Evolutionary conservation across 2,113 vertebrate genomes (phyloP), one percentile per base, ranked within the genome.

Genomic region (Coryphaenoides rupestris): DNA sequence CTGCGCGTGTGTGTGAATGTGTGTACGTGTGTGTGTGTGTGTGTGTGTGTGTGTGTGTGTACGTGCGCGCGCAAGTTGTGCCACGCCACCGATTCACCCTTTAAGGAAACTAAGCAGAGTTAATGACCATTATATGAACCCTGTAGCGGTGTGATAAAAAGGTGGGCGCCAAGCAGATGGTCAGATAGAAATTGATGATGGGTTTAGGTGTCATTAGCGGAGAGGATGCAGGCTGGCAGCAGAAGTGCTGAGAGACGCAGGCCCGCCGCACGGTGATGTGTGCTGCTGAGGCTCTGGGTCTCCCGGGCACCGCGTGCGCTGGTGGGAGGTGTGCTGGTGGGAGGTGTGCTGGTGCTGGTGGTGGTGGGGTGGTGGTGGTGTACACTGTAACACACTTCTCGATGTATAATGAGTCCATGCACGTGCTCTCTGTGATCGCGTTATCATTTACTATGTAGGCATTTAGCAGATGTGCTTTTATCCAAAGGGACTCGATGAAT

Each of bases 191-290:
- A 84, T 66, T 73, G 65, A 79, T 73, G 59, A 73, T 65, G 71
- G 77, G 66, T 84, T 86, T 69, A 83, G 64, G 74, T 83, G 71
- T 84, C 78, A 77, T 79, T 81, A 83, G 76, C 65, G 72, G n/a
- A n/a, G n/a, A 74, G 68, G 47, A 68, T 70, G 65, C 58, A 63
- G 58, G 68, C 68, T 61, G 63, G 63, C 65, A 69, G 67, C 58
- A 72, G 66, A 72, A 78, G 65, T 70, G 57, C 80, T 77, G 70
- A 80, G 68, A 40, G 33, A 10, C 9, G 7, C 33, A 40, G 33
- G 33, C 33, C 33, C 61, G 65, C 53, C 55, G 68, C 63, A 67
- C 24, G 19, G 24, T 49, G 70, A 78, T 76, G 72, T 76, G 72
- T 68, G 74, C 75, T 80, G 66, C 21, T 40, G 74, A 59, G 69